phyloP scores from a whole-genome alignment of 2,797 vertebrate species.

The Crax fasciolata region DNA sequence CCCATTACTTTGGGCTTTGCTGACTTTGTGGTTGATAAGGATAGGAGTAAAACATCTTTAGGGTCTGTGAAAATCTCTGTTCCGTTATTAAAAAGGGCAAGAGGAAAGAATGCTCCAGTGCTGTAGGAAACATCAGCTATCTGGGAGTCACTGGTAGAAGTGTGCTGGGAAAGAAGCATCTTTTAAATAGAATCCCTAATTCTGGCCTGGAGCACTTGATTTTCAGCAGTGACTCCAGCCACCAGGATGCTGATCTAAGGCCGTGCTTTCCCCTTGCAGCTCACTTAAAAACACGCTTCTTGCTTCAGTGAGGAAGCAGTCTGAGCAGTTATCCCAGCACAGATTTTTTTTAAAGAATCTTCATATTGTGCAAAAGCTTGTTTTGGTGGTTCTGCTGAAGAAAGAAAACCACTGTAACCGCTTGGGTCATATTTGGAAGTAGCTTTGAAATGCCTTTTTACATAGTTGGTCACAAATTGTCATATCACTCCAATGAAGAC shows the following conservation, averaged over 20 bases:
- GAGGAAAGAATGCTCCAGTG: not conserved
- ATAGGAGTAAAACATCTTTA: not conserved
- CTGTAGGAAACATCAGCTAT: not conserved
- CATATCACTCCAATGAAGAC: not conserved
- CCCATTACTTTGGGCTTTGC: constrained; percentile 19
- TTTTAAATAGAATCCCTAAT: not conserved
- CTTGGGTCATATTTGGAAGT: not conserved
- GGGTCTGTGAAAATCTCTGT: constrained; percentile 25
- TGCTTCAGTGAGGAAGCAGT: not conserved
- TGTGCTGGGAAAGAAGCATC: not conserved
- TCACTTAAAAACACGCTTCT: not conserved
- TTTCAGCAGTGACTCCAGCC: not conserved
- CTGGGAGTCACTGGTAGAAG: not conserved
- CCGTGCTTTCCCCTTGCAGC: not conserved
- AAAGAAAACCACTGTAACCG: not conserved
- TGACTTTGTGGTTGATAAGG: constrained; percentile 37
- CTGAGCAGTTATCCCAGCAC: not conserved
- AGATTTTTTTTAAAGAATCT: constrained; percentile 17
- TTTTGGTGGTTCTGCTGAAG: not conserved
- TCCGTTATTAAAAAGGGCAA: constrained; percentile 21
- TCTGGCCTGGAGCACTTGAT: not conserved
- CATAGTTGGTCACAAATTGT: not conserved
- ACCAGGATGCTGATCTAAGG: not conserved
- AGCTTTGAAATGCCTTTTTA: not conserved
- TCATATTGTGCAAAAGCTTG: not conserved